These are phyloP conservation scores for Melanophora roralis DNA, from an alignment of 2,888 invertebrate species.

Conservation along the genomic window DNA sequence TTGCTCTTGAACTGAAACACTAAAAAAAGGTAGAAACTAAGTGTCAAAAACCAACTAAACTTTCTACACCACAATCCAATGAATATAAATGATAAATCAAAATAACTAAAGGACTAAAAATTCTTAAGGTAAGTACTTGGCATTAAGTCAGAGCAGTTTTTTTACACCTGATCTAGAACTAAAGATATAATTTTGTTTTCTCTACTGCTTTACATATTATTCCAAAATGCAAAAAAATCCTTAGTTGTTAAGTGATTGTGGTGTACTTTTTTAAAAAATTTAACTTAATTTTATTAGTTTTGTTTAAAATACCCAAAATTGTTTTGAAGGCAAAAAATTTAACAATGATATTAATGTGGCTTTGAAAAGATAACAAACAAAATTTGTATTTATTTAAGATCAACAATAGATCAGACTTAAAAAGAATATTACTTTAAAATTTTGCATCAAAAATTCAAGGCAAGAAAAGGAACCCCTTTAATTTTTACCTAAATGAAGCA, in stretches of 20 bases:
- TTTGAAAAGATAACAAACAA: too few species aligned
- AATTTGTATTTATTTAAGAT: too few species aligned
- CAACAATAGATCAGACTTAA: too few species aligned
- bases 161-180: constrained; percentile 35
- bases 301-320: not conserved
- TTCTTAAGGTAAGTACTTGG: constrained; percentile 20
- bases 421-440: too few species aligned
- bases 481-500: too few species aligned
- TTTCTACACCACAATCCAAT: constrained; percentile 40
- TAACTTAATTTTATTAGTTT: not conserved
- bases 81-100: constrained; percentile 32
- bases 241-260: too few species aligned
- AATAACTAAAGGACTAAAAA: constrained; percentile 25
- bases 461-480: too few species aligned
- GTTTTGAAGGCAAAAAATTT: not conserved
- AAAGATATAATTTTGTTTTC: not conserved
- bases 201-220: too few species aligned
- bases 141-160: not conserved
- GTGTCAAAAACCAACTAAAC: constrained; percentile 8
- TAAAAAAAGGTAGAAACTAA: not conserved
- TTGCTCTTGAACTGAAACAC: not conserved
- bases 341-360: too few species aligned
- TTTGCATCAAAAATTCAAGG: too few species aligned
- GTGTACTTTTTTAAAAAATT: constrained; percentile 5
- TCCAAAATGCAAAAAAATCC: too few species aligned